phyloP scores from a whole-genome alignment of 64 coral and sea anemone genomes.

The Stichodactyla helianthus region DNA sequence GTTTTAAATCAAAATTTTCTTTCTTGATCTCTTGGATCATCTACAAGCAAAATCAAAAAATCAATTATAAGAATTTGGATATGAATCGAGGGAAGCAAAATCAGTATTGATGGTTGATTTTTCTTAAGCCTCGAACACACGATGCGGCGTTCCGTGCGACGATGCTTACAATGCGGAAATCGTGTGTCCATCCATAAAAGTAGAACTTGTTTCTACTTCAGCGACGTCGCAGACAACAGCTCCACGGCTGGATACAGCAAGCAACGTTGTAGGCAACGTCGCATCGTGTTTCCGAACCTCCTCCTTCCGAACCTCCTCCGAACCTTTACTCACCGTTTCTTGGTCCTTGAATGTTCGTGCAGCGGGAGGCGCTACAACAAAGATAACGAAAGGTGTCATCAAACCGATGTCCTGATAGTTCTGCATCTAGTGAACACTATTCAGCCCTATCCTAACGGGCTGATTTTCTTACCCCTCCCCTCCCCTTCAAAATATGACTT shows the following conservation, averaged over 20 bases:
- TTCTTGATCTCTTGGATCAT: conserved; percentile 98
- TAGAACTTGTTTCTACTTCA: no score
- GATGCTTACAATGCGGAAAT: neutral
- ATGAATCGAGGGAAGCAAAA: neutral
- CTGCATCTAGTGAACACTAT: no score
- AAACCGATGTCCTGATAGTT: no score
- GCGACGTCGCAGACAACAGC: neutral
- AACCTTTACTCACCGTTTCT: conserved; percentile 60
- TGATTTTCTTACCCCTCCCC: no score
- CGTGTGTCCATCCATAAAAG: no score
- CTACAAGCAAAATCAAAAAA: conserved; percentile 32
- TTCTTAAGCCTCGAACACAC: no score
- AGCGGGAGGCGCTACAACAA: conserved; percentile 47
- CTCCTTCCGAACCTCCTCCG: no score
- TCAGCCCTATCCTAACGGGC: no score
- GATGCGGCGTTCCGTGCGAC: no score
- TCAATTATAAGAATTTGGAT: neutral
- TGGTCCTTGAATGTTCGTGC: conserved; percentile 87
- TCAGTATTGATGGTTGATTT: neutral
- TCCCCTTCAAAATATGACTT: no score
- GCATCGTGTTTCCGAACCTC: no score
- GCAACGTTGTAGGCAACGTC: neutral
- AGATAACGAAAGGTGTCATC: neutral
- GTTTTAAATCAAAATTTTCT: conserved; percentile 98
- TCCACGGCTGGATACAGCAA: neutral